A percentile compares a stretch with the other conserved stretches of the same genome.
Evolutionary conservation across 2,113 vertebrate genomes (phyloP).

Genomic region (Bujurquina vittata): DNA sequence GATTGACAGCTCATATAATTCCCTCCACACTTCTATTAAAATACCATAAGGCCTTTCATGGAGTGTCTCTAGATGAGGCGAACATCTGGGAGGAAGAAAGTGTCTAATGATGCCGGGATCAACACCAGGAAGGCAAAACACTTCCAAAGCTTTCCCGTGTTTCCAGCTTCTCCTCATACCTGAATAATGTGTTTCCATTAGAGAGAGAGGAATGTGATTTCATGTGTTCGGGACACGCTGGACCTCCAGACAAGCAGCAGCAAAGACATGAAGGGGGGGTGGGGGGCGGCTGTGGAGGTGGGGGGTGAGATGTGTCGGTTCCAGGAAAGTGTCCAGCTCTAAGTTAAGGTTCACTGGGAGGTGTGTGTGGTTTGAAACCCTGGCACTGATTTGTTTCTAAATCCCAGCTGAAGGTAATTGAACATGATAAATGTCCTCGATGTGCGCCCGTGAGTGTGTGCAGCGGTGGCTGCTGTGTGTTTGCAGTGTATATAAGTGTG

Average conservation of each 20-base stretch:
- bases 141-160: background rate
- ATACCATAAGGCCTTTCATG: conserved; percentile 20
- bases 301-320: conserved; percentile 14
- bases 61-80: conserved; percentile 10
- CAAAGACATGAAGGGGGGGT: background rate
- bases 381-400: conserved; percentile 16
- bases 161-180: conserved; percentile 15
- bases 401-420: conserved; percentile 30
- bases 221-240: conserved; percentile 5
- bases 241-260: conserved; percentile 3
- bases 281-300: too few relatives aligned
- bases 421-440: conserved; percentile 58
- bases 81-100: conserved; percentile 5
- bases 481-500: background rate
- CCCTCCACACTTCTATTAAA: conserved; percentile 47
- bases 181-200: conserved; percentile 43
- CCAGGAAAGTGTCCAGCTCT: conserved; percentile 45
- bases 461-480: background rate
- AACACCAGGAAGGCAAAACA: background rate
- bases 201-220: background rate
- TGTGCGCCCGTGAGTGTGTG: conserved; percentile 8
- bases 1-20: conserved; percentile 60
- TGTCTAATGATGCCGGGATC: conserved; percentile 3
- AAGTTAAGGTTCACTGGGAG: conserved; percentile 8
- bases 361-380: conserved; percentile 23